Evolutionary conservation across 2,797 vertebrate genomes (phyloP), one percentile per base, ranked within the genome.

Genomic region (Aeoliscus strigatus): DNA sequence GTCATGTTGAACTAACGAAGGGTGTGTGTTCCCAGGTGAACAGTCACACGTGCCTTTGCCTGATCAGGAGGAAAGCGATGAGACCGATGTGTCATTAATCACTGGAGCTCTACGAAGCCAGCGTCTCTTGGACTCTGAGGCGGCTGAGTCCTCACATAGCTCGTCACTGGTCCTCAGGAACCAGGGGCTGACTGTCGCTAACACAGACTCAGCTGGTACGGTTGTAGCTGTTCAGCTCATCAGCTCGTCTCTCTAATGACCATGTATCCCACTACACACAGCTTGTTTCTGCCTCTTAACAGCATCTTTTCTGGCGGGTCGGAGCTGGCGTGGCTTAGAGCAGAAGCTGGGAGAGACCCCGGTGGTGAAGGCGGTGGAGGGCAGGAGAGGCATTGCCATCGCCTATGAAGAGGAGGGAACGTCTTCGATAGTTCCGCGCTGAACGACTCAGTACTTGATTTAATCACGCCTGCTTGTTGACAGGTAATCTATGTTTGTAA

Each of bases 351-450:
- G 95, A 1, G 86, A 94, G 84, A 94, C 90, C 0, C 81, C 91
- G 0, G 67, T 94, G 30, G 77, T 83, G 29, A 93, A 91, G 68
- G 94, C 91, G 0, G 85, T 90, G 28, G 70, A 87, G 30, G 96
- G 96, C 49, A 88, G 90, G 46, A 91, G 86, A 59, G 96, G 96
- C 18, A 92, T 99, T 38, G 94, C 96, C 18, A 94, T 99, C 3
- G 93, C 92, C 40, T 96, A 95, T 8, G 93, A 96, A 49, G 91
- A 93, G 25, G 93, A 96, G 50, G 88, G 86, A 47, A 60, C 28
- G 4, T 12, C 9, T 0, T 24, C 44, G 14, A 65, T 15, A 0
- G 35, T 18, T 39, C 23, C 34, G 4, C 6, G 14, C 21, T 24
- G 16, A 6, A 31, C 26, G n/a, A 15, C 13, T 6, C 15, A 6